Evolutionary conservation across 1,140 invertebrate genomes (phyloP).

Genomic region (Dryas iulia): DNA sequence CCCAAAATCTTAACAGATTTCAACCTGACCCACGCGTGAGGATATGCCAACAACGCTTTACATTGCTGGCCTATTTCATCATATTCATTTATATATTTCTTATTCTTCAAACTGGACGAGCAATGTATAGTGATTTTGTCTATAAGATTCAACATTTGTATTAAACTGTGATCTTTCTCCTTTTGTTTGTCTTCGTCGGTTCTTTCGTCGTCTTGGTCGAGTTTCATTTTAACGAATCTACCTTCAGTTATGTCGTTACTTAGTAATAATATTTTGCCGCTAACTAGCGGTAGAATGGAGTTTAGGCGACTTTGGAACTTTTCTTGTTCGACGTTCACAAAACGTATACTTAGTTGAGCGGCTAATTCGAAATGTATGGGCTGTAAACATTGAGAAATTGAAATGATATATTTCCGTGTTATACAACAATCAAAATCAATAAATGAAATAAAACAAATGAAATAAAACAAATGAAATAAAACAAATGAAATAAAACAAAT

Average conservation of each 20-base stretch:
- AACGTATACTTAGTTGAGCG: slow-evolving; percentile 84
- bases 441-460: too few species aligned
- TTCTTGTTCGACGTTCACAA: slow-evolving; percentile 86
- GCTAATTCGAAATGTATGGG: slow-evolving; percentile 82
- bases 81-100: slow-evolving; percentile 64
- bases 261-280: slow-evolving; percentile 57
- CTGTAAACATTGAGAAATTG: slow-evolving; percentile 44
- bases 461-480: too few species aligned
- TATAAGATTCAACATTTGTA: slow-evolving; percentile 80
- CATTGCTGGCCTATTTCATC: slow-evolving; percentile 87
- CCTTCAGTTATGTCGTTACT: slow-evolving; percentile 73
- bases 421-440: too few species aligned
- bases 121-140: slow-evolving; percentile 79
- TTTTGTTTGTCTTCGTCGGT: slow-evolving; percentile 73
- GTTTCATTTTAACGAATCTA: slow-evolving; percentile 64
- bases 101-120: slow-evolving; percentile 64
- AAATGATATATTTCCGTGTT: too few species aligned
- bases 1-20: slow-evolving; percentile 88
- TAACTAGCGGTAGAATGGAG: slow-evolving; percentile 81
- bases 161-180: slow-evolving; percentile 79
- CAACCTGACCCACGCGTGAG: slow-evolving; percentile 86
- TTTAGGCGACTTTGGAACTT: slow-evolving; percentile 84
- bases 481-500: too few species aligned
- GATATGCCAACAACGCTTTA: slow-evolving; percentile 83
- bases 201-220: slow-evolving; percentile 54